Evolutionary conservation across 1,140 invertebrate genomes (phyloP).

Genomic region (Aradophagus sp.): DNA sequence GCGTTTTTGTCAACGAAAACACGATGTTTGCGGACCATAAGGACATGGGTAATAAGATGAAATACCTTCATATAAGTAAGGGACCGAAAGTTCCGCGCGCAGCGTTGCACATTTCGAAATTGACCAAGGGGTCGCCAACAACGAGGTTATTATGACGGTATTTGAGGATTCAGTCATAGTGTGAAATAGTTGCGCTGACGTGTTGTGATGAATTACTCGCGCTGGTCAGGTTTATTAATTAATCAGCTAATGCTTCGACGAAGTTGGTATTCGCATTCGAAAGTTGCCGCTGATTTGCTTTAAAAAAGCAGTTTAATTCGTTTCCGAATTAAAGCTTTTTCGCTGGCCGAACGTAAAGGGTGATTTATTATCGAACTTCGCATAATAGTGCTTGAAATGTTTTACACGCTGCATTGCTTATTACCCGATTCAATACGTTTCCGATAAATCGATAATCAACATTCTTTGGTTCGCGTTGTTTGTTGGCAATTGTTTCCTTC

Average conservation of each 20-base stretch:
- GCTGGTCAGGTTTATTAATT: conserved; percentile 55
- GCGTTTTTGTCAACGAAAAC: too few relatives aligned
- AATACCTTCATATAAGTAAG: too few relatives aligned
- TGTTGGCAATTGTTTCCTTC: too few relatives aligned
- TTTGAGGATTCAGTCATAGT: conserved; percentile 42
- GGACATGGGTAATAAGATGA: too few relatives aligned
- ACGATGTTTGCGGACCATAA: too few relatives aligned
- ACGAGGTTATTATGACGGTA: conserved; percentile 39
- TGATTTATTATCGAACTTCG: conserved; percentile 49
- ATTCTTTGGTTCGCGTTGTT: too few relatives aligned
- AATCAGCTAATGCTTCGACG: conserved; percentile 45
- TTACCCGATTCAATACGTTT: too few relatives aligned
- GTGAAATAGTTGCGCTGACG: conserved; percentile 50
- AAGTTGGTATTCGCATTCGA: conserved; percentile 39
- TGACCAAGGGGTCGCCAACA: conserved; percentile 31
- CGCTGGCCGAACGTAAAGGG: conserved; percentile 18
- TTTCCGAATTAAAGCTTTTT: conserved; percentile 36
- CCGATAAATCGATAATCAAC: too few relatives aligned
- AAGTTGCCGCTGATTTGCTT: conserved; percentile 44
- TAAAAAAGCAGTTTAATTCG: conserved; percentile 35
- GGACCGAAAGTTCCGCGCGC: background rate
- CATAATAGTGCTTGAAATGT: conserved; percentile 34
- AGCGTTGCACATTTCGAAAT: conserved; percentile 32
- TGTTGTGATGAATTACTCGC: conserved; percentile 48
- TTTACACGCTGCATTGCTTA: conserved; percentile 12